Evolutionary conservation across 2,888 invertebrate genomes (phyloP).

Genomic region (Conchocele bisecta): DNA sequence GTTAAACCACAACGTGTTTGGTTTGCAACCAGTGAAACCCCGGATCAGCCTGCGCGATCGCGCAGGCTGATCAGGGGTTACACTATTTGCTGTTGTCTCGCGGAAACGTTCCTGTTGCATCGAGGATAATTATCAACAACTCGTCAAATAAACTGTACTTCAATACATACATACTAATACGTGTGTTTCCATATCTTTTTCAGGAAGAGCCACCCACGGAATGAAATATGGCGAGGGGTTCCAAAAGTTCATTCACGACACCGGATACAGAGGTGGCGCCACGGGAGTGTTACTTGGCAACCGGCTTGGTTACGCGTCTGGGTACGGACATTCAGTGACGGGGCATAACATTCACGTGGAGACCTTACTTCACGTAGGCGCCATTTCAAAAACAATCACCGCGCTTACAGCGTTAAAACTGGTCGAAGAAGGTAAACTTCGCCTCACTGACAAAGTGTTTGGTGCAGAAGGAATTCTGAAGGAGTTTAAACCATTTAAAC

Average conservation of each 20-base stretch:
- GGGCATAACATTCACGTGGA: slow-evolving; percentile 61
- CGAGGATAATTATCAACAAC: too few relatives aligned
- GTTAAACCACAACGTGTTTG: too few relatives aligned
- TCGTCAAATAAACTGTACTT: too few relatives aligned
- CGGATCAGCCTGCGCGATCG: too few relatives aligned
- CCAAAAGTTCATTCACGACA: slow-evolving; percentile 62
- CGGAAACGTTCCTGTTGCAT: too few relatives aligned
- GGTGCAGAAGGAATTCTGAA: slow-evolving; percentile 67
- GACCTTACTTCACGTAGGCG: slow-evolving; percentile 66
- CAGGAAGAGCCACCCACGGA: slow-evolving; percentile 44
- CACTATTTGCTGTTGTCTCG: too few relatives aligned
- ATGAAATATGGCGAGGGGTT: slow-evolving; percentile 67
- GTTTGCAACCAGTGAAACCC: too few relatives aligned
- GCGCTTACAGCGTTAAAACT: slow-evolving; percentile 73
- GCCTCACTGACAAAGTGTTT: slow-evolving; percentile 69
- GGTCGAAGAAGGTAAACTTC: slow-evolving; percentile 67
- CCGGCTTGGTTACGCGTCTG: slow-evolving; percentile 68
- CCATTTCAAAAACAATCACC: slow-evolving; percentile 77
- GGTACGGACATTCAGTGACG: slow-evolving; percentile 65
- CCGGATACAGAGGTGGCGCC: slow-evolving; percentile 73
- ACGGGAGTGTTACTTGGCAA: slow-evolving; percentile 72
- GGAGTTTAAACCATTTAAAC: slow-evolving; percentile 55
- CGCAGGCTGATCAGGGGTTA: too few relatives aligned
- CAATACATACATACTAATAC: background rate
- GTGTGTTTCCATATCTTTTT: slow-evolving; percentile 18